Base-by-base conservation (phyloP, 2,797 vertebrate species). In the Notolepis coatsorum region DNA sequence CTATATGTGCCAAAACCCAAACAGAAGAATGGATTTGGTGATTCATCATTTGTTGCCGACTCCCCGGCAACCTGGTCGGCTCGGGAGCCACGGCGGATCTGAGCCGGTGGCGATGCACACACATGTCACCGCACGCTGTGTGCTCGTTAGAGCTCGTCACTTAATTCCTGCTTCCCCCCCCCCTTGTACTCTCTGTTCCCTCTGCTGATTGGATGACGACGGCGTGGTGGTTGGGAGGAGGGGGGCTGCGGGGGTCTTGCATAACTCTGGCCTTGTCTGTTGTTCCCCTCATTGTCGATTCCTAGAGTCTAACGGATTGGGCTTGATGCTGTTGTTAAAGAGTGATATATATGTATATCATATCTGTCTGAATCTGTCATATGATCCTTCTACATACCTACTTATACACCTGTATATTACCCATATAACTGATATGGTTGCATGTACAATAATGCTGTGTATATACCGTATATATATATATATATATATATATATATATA, bases 21-120 rank as follows among this genome's bases (percentile, higher is more conserved):
- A 61, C 57, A 61, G 57, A 61, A 17, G 57, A 61, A 50, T 24
- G 46, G 46, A 48, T 61, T 61, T 49, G 46, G 17, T 30, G 46
- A 24, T 38, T 49, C 24, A 23, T 48, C 20, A 7, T 35, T 24
- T 39, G 56, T 47, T 48, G 57, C 46, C 3, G 24, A 37, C 25
- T 37, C 39, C 31, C 50, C 35, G 50, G 2, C n/a, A n/a, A n/a
- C n/a, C 50, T 21, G 61, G 10, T 35, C 30, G 41, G 42, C 50
- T 54, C 27, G 15, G 30, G 35, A 38, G 27, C 51, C 42, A 24
- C 30, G 61, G 31, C 42, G 30, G 30, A 64, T 21, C 61, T 12
- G 51, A 25, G 50, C 31, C 20, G 3, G 51, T 39, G 31, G 52
- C 62, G n/a, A n/a, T n/a, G n/a, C n/a, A n/a, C n/a, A 50, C 52